Evolutionary conservation across 1,140 invertebrate species (phyloP).

Genomic region (Polypedilum pembai): DNA sequence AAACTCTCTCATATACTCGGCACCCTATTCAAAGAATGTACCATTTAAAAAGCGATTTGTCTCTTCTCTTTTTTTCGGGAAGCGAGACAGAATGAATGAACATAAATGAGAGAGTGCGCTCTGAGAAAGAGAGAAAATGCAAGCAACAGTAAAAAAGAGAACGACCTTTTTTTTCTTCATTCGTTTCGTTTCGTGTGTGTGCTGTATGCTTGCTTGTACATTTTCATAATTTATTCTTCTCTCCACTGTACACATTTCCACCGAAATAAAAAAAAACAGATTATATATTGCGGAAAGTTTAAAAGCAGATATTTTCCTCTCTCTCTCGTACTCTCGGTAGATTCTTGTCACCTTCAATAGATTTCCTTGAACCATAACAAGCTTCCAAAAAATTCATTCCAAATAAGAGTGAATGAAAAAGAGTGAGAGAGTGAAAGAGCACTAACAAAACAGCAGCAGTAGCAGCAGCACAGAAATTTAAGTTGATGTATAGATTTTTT

Average conservation of each 20-base stretch:
- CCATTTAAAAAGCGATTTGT: conserved; percentile 18
- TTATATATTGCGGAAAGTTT: conserved; percentile 22
- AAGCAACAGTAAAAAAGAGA: conserved; percentile 21
- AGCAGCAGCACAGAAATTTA: too few relatives aligned
- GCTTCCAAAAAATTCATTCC: background rate
- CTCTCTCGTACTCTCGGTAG: background rate
- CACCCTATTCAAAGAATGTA: background rate
- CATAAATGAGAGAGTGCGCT: background rate
- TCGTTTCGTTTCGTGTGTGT: background rate
- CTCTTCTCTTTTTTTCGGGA: conserved; percentile 15
- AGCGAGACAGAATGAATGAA: background rate
- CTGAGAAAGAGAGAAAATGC: background rate
- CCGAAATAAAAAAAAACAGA: background rate
- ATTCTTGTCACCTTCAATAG: conserved; percentile 22
- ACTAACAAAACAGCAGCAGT: too few relatives aligned
- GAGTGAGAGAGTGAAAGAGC: too few relatives aligned
- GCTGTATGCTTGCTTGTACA: conserved; percentile 16
- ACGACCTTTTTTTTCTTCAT: conserved; percentile 22
- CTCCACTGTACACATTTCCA: background rate
- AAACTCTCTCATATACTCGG: background rate
- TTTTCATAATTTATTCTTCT: conserved; percentile 28
- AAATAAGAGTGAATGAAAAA: too few relatives aligned
- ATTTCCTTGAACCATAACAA: conserved; percentile 26
- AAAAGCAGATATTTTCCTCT: background rate
- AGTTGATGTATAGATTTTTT: too few relatives aligned